Conservation (phyloP, 2,113 vertebrate species). For the Neolamprologus modestus region DNA sequence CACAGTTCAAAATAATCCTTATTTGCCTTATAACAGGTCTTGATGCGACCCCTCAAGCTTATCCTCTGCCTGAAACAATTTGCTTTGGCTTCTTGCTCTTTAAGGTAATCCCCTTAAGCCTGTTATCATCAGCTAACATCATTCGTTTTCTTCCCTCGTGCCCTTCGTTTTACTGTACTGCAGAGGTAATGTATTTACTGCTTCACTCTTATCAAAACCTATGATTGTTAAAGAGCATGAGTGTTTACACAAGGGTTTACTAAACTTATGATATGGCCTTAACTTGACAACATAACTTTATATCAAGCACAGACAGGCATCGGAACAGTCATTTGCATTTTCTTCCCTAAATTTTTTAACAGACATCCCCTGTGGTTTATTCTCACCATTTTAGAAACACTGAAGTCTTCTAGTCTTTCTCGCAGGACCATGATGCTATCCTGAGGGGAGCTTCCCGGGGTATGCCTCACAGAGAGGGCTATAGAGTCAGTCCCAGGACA, state of each 20-base stretch:
- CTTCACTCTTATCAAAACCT: neutral
- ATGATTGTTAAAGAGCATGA: neutral
- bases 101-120: neutral
- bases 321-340: neutral
- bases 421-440: constrained; percentile 70
- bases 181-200: neutral
- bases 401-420: constrained; percentile 71
- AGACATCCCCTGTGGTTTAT: neutral
- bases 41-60: neutral
- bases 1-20: neutral
- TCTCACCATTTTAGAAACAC: constrained; percentile 72
- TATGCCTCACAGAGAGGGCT: constrained; percentile 68
- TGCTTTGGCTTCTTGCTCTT: neutral
- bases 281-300: neutral
- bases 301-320: neutral
- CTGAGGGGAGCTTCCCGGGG: constrained; percentile 32
- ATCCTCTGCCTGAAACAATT: neutral
- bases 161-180: neutral
- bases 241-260: neutral
- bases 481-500: constrained; percentile 63
- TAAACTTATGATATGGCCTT: neutral
- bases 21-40: neutral
- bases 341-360: neutral
- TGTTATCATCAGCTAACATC: neutral
- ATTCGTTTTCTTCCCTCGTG: neutral